Base-by-base conservation (phyloP, 2,113 vertebrate species). In the Oriolus oriolus region DNA sequence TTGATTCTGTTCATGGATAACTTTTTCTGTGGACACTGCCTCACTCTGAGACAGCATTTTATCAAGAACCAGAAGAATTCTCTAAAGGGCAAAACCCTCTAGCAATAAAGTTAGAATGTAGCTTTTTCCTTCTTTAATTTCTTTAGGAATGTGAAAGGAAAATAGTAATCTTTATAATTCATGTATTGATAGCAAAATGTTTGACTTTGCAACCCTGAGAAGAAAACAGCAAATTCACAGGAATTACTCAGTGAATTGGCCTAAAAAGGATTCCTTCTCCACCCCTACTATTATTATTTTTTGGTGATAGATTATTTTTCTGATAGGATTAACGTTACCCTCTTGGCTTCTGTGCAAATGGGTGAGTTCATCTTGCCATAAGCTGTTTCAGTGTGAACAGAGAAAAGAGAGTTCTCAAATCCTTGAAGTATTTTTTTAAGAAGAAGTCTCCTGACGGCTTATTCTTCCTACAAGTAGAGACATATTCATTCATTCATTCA, bases 251-350 rank as follows among this genome's bases (percentile, higher is more conserved):
- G 21, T 17, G 35, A 95, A 76, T 85, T 83, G 66, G 18, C 37
- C 61, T 89, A 53, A 49, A 73, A 95, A 89, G 13, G 59, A 90
- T 76, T 95, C 41, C 4, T 87, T 87, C 65, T 91, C 71, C 54
- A 77, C 26, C 21, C 33, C 17, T 90, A 52, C 15, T 66, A 66
- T 96, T 93, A 68, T 87, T 89, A 52, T 79, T 95, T 86, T 95
- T 87, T 89, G 57, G 77, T 79, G 30, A 52, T 78, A 82, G 84
- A 91, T 95, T 93, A 90, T 87, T 95, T 94, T 95, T 92, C 60
- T 94, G 94, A 94, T 84, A 95, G 63, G 92, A 95, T 97, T 93
- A 96, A 77, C 26, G 12, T 60, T 75, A 57, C 82, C 45, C 30
- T 66, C 30, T 91, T 84, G 87, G 74, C 79, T 95, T 95, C 82